Evolutionary conservation across 2,113 vertebrate species (phyloP), one percentile per base, ranked within the genome.

Genomic region (Nettapus auritus): DNA sequence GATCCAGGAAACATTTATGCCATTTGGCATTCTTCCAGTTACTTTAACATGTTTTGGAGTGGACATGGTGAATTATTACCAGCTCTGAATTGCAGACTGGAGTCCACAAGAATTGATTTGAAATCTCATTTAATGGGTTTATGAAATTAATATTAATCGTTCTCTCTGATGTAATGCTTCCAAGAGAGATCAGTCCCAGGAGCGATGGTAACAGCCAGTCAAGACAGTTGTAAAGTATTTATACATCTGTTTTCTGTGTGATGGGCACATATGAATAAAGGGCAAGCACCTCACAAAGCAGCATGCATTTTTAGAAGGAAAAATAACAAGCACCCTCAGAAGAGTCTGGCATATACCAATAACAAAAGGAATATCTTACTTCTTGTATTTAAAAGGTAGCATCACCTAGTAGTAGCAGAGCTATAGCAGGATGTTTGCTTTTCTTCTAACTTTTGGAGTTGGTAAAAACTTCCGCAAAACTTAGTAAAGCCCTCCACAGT

Each of bases 81-180:
- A 89, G 74, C 77, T 93, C 66, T 55, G 66, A 88, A 67, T 1
- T n/a, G 80, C 68, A 83, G 80, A 52, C 29, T 66, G 31, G 11
- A 88, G 55, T 57, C 57, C 63, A 89, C 25, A 40, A 52, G 66
- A 93, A 93, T 59, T 78, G 70, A 95, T 86, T 33, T 87, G 62
- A 93, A 86, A 90, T 82, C 73, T 93, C 50, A 89, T 87, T 94
- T 92, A 92, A 92, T 42, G 62, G 86, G 66, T 62, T 84, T 75
- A 87, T 76, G 31, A 94, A 96, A 94, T 95, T 62, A 89, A 23
- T 70, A 93, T 88, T 93, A 93, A 53, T 56, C 10, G 1, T 73
- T 82, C 53, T 79, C 26, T 76, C 84, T 44, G 56, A 57, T 44
- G 12, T 31, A 93, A 90, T 0, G 1, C 67, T 94, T 94, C 82